Base-by-base conservation (phyloP, 2,113 vertebrate genomes). In the Melospiza georgiana region DNA sequence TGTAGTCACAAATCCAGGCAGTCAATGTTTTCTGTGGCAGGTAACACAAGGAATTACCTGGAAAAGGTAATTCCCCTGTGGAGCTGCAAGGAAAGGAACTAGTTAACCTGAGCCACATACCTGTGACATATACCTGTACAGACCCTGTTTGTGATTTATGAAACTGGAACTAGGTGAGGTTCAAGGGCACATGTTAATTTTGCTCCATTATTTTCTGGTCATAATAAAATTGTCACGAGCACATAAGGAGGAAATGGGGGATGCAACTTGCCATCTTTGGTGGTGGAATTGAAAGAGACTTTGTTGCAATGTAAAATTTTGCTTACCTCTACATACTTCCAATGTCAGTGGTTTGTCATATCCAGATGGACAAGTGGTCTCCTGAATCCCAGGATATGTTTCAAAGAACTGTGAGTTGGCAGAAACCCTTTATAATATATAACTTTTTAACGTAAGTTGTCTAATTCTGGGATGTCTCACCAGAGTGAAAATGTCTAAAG, bases 11-110 rank as follows among this genome's bases (percentile, higher is more conserved):
- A 87, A 59, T 31, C 30, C n/a, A 62, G n/a, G 24, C 15, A 58
- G 54, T 24, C 19, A 51, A 4, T 0, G 0, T 61, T 77, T 92
- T 46, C 51, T 52, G 23, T 31, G 51, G 27, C 31, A 63, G 54
- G 14, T 41, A 43, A 14, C 10, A 37, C 61, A 51, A 46, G 6
- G 30, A 46, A 46, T 46, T 22, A 22, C 20, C 11, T 25, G 41
- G 35, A 39, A 89, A 62, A 41, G 8, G 30, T 66, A 52, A 66
- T 39, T 85, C 25, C 23, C 2, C 44, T 49, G 1, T 31, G n/a
- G 24, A 63, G 35, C 25, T 59, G 15, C 54, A 80, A 28, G 31
- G 22, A 61, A 65, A 28, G 43, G 19, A 86, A 51, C 9, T 16
- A 8, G 44, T 71, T 81, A 69, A 87, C 21, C 9, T 41, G n/a